phyloP scores from a whole-genome alignment of 2,797 vertebrate species.

The Podarcis lilfordi region DNA sequence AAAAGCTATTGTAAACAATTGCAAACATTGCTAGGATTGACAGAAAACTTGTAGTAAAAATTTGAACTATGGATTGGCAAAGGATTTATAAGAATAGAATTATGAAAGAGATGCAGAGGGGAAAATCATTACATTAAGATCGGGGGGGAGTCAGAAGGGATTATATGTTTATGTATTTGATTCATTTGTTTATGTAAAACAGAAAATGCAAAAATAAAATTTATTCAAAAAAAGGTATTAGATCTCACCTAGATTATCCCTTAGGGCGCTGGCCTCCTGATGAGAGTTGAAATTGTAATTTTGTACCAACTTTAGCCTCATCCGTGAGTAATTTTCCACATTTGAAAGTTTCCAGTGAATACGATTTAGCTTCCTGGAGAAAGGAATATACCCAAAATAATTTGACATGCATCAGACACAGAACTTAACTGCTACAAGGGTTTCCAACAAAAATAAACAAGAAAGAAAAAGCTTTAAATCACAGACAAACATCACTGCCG shows the following conservation, averaged over 20 bases:
- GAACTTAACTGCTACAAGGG: neutral
- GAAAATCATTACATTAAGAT: too few species aligned
- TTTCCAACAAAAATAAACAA: neutral
- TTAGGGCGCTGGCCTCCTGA: slow-evolving; percentile 91
- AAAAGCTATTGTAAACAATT: too few species aligned
- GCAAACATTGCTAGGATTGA: too few species aligned
- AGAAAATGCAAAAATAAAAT: too few species aligned
- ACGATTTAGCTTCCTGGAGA: slow-evolving; percentile 81
- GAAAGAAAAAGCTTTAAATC: too few species aligned
- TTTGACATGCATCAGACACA: neutral
- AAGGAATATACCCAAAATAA: slow-evolving; percentile 41
- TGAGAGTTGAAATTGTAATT: slow-evolving; percentile 91
- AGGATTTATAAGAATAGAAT: too few species aligned
- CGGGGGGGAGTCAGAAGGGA: too few species aligned
- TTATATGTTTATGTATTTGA: too few species aligned
- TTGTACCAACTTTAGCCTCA: slow-evolving; percentile 93
- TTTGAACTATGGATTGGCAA: too few species aligned
- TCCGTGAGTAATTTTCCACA: slow-evolving; percentile 96
- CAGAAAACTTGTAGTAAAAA: too few species aligned
- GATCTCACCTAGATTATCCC: slow-evolving; percentile 93
- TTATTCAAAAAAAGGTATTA: neutral
- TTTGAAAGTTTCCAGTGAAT: slow-evolving; percentile 92
- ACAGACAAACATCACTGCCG: neutral
- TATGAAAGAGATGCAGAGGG: too few species aligned
- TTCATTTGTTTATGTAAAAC: too few species aligned